Percentiles rank a stretch among this genome's conserved stretches.
These are phyloP conservation scores for Tipula confusa DNA, from an alignment of 2,888 invertebrate species.

Conservation along the genomic window DNA sequence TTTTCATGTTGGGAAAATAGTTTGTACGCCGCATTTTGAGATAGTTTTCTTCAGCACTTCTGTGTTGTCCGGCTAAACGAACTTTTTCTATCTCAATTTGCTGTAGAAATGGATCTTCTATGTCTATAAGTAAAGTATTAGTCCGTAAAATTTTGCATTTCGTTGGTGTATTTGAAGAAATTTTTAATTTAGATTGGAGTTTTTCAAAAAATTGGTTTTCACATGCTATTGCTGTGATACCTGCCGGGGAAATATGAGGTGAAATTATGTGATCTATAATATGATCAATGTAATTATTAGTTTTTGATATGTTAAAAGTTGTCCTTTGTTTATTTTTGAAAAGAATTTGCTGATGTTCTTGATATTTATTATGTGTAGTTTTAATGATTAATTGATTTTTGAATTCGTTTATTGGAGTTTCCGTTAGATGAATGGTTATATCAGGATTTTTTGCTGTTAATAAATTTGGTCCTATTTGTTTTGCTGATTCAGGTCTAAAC, in stretches of 20 bases:
- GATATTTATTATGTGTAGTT: background rate
- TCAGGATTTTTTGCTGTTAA: background rate
- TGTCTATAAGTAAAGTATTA: background rate
- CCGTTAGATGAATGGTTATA: background rate
- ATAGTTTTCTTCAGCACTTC: conserved; percentile 26
- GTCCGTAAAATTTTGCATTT: too few species aligned
- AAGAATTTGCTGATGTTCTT: background rate
- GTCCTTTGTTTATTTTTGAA: too few species aligned
- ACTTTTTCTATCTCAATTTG: background rate
- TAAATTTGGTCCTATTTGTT: background rate
- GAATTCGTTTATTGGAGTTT: background rate
- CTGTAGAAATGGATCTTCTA: background rate
- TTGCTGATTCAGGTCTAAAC: too few species aligned
- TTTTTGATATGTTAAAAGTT: too few species aligned
- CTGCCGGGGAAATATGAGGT: too few species aligned
- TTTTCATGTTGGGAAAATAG: conserved; percentile 32
- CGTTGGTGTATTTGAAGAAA: too few species aligned
- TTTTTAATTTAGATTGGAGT: too few species aligned
- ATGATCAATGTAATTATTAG: too few species aligned
- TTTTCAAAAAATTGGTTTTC: too few species aligned
- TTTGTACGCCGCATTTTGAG: background rate
- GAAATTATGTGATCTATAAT: too few species aligned
- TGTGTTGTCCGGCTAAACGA: background rate
- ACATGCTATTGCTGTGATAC: too few species aligned
- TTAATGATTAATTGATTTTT: background rate